phyloP scores from a whole-genome alignment of 1,140 invertebrate species.

The Megalopta genalis region DNA sequence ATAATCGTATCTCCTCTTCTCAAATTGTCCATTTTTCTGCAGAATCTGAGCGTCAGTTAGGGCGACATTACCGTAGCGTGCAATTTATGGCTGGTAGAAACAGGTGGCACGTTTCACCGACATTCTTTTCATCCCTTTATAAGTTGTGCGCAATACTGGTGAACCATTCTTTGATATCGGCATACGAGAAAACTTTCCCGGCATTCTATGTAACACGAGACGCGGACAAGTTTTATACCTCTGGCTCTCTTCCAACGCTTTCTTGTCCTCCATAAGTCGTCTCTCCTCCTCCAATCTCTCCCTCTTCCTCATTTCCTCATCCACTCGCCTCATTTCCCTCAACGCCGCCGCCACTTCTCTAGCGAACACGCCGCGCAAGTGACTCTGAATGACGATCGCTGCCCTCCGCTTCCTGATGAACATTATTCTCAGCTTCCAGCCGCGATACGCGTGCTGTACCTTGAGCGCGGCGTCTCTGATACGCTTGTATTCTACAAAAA shows the following conservation, averaged over 20 bases:
- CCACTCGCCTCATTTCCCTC: conserved; percentile 93
- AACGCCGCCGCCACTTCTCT: conserved; percentile 91
- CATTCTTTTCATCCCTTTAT: no score
- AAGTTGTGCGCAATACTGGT: neutral
- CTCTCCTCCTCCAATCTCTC: conserved; percentile 87
- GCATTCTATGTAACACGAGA: neutral
- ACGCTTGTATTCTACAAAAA: conserved; percentile 82
- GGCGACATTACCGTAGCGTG: no score
- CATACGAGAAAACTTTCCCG: neutral
- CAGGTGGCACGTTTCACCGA: no score
- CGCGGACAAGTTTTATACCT: conserved; percentile 74
- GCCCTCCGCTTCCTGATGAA: conserved; percentile 92
- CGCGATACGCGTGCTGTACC: conserved; percentile 92
- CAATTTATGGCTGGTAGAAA: no score
- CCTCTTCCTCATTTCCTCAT: conserved; percentile 92
- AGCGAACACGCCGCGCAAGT: conserved; percentile 93
- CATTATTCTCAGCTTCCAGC: conserved; percentile 90
- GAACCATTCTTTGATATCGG: neutral
- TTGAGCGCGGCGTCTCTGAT: conserved; percentile 86
- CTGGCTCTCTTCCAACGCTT: conserved; percentile 78
- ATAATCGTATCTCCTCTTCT: no score
- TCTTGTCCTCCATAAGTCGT: conserved; percentile 80
- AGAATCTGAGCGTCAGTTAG: no score
- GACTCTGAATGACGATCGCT: conserved; percentile 93
- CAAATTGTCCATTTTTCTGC: no score